Percentiles rank a stretch among this genome's conserved stretches.
Evolutionary conservation across 2,113 vertebrate species (phyloP).

Genomic region (Ciconia maguari): DNA sequence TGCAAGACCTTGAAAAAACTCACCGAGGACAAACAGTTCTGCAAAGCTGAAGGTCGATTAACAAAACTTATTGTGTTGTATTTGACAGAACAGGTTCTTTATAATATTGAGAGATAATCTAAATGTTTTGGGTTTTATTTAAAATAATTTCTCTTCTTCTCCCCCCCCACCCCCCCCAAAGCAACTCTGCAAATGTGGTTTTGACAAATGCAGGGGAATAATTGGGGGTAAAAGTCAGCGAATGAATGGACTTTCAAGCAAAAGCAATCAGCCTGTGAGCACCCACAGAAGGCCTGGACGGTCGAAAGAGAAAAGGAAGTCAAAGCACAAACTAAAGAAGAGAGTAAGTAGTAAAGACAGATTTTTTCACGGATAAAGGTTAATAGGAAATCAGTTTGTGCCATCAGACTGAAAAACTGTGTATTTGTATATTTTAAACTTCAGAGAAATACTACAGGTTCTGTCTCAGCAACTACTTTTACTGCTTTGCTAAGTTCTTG

Average conservation of each 20-base stretch:
- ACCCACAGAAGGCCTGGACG: slow-evolving; percentile 83
- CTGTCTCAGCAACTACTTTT: background rate
- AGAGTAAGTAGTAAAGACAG: slow-evolving; percentile 76
- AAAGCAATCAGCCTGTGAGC: slow-evolving; percentile 73
- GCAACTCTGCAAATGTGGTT: slow-evolving; percentile 96
- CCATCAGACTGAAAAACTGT: background rate
- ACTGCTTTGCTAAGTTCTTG: background rate
- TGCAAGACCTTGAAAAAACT: background rate
- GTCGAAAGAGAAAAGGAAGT: slow-evolving; percentile 96
- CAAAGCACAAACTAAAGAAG: slow-evolving; percentile 97
- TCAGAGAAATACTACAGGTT: background rate
- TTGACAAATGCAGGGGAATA: slow-evolving; percentile 95
- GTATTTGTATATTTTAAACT: background rate
- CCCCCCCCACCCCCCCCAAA: slow-evolving; percentile 20
- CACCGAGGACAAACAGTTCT: background rate
- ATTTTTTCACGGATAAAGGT: background rate
- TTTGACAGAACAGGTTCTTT: background rate
- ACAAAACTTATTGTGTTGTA: background rate
- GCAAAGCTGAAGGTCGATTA: background rate
- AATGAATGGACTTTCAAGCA: slow-evolving; percentile 86
- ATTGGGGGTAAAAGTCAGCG: slow-evolving; percentile 97
- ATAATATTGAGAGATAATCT: background rate
- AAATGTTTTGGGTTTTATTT: background rate
- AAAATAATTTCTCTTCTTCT: background rate
- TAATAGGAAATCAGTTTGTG: background rate